These are phyloP conservation scores for Papilio demoleus DNA, from an alignment of 2,888 invertebrate genomes.

Conservation along the genomic window DNA sequence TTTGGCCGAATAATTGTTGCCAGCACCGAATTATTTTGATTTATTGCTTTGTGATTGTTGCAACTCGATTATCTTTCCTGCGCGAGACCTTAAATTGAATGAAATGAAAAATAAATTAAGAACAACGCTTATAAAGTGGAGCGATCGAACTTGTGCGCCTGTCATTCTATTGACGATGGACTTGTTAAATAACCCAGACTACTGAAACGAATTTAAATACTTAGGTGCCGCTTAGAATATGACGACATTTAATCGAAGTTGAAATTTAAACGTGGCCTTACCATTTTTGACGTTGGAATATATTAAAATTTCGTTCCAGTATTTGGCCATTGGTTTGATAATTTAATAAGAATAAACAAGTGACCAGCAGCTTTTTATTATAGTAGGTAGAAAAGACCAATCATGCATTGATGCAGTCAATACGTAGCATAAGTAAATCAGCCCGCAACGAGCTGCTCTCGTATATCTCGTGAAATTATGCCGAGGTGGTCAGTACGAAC, in stretches of 20 bases:
- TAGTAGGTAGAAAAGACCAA: background rate
- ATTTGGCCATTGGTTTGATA: background rate
- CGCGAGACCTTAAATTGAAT: conserved; percentile 74
- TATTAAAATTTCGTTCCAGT: too few relatives aligned
- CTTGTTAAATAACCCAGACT: conserved; percentile 25
- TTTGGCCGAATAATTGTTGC: conserved; percentile 75
- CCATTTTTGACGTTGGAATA: too few relatives aligned
- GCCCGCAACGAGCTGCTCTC: too few relatives aligned
- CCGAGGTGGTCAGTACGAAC: too few relatives aligned
- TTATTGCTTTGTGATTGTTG: conserved; percentile 80
- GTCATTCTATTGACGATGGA: conserved; percentile 20
- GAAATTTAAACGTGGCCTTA: too few relatives aligned
- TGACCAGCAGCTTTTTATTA: conserved; percentile 1
- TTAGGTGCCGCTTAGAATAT: too few relatives aligned
- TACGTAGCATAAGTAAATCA: background rate
- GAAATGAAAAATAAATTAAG: conserved; percentile 78
- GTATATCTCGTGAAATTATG: too few relatives aligned
- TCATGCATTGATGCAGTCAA: too few relatives aligned
- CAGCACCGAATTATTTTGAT: conserved; percentile 80
- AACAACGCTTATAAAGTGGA: conserved; percentile 58
- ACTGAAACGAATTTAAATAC: too few relatives aligned
- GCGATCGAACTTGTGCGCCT: conserved; percentile 44
- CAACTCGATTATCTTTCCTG: conserved; percentile 78
- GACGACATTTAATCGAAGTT: too few relatives aligned
- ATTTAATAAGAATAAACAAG: background rate